phyloP scores from a whole-genome alignment of 1,140 invertebrate species.

The Drosophila bipectinata region DNA sequence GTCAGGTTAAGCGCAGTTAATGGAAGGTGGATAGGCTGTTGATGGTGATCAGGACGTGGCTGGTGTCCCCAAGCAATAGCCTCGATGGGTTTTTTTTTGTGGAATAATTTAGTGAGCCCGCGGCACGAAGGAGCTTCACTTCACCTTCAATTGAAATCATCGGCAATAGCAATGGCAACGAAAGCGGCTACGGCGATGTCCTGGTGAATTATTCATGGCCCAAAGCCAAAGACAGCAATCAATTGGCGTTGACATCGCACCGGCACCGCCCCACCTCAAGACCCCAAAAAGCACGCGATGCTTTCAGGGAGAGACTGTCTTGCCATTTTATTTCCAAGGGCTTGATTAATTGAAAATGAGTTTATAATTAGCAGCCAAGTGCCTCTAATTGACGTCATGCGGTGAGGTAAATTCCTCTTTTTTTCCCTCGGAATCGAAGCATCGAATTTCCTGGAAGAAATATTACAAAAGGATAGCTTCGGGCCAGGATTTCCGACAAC shows the following conservation, averaged over 20 bases:
- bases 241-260: constrained; percentile 74
- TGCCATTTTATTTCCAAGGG: constrained; percentile 32
- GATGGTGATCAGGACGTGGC: constrained; percentile 43
- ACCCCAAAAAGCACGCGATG: constrained; percentile 38
- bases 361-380: constrained; percentile 68
- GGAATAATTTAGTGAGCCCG: constrained; percentile 69
- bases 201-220: constrained; percentile 68
- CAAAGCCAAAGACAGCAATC: constrained; percentile 43
- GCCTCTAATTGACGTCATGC: constrained; percentile 49
- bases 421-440: constrained; percentile 7
- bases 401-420: constrained; percentile 25
- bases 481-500: constrained; percentile 44
- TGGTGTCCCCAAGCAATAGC: constrained; percentile 66
- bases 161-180: constrained; percentile 4
- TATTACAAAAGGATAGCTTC: constrained; percentile 67
- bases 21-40: constrained; percentile 78
- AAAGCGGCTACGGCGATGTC: constrained; percentile 40
- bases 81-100: constrained; percentile 36
- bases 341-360: constrained; percentile 80
- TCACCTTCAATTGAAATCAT: constrained; percentile 72
- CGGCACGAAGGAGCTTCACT: constrained; percentile 40
- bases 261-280: background rate
- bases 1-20: constrained; percentile 62
- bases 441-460: constrained; percentile 22
- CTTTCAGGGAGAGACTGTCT: constrained; percentile 33